A percentile compares a stretch with the other conserved stretches of the same genome.
These are phyloP conservation scores for Melolontha melolontha DNA, from an alignment of 2,888 invertebrate genomes.

Conservation along the genomic window DNA sequence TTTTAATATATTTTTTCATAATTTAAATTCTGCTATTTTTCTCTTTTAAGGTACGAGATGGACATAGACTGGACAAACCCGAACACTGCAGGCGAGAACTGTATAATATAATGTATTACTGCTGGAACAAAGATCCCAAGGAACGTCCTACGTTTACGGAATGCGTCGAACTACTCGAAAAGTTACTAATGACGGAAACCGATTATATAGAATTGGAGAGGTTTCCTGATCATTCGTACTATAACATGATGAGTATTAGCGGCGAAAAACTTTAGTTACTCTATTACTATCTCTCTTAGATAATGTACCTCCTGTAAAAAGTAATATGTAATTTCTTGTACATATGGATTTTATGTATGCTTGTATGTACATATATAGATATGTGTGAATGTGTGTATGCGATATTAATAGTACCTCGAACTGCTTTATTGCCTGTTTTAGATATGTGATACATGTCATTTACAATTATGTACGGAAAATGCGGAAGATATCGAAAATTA, in stretches of 20 bases:
- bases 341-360: no score
- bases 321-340: no score
- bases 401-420: no score
- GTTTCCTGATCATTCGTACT: conserved; percentile 94
- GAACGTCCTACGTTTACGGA: conserved; percentile 87
- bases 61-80: conserved; percentile 91
- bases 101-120: conserved; percentile 95
- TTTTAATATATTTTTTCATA: no score
- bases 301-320: neutral
- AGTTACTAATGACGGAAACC: conserved; percentile 87
- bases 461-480: no score
- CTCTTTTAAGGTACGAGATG: conserved; percentile 80
- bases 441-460: no score
- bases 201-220: conserved; percentile 94
- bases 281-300: neutral
- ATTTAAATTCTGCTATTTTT: no score
- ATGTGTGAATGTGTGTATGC: no score
- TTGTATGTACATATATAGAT: no score
- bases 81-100: conserved; percentile 93
- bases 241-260: conserved; percentile 86
- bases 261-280: conserved; percentile 79
- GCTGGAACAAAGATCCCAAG: conserved; percentile 91
- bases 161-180: conserved; percentile 83
- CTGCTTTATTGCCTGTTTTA: no score
- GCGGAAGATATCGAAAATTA: no score